phyloP scores from a whole-genome alignment of 2,797 vertebrate species.

The Zenarchopterus dispar region DNA sequence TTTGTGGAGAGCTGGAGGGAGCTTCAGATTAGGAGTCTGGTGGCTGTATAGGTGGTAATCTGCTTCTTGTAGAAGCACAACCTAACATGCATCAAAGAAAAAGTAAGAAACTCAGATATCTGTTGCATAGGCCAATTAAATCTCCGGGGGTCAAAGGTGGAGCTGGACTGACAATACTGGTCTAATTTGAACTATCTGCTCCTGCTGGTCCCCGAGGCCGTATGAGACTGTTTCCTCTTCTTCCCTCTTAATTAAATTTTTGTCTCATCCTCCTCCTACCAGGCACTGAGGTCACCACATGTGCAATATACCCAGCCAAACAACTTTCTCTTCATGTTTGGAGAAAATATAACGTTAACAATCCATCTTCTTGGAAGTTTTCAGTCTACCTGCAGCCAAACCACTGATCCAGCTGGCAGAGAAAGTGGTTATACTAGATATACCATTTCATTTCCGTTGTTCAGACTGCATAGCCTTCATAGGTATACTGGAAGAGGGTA shows the following conservation, averaged over 20 bases:
- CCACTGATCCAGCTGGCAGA: background rate
- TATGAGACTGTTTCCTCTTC: constrained; percentile 68
- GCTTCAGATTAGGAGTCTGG: constrained; percentile 31
- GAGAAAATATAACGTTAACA: background rate
- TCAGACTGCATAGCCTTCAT: too few species aligned
- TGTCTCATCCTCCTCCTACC: constrained; percentile 64
- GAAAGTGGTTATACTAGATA: background rate
- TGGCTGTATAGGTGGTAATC: constrained; percentile 12
- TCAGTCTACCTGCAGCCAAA: background rate
- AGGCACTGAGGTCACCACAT: constrained; percentile 62
- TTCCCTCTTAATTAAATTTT: constrained; percentile 67
- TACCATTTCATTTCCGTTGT: background rate
- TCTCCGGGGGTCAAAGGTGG: constrained; percentile 62
- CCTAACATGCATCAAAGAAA: background rate
- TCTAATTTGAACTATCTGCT: constrained; percentile 82
- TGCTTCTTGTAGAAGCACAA: background rate
- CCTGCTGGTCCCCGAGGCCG: constrained; percentile 61
- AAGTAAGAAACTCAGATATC: background rate
- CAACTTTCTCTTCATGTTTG: constrained; percentile 24
- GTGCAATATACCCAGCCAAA: constrained; percentile 21
- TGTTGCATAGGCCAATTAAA: constrained; percentile 31
- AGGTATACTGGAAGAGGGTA: background rate
- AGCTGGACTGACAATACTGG: constrained; percentile 49
- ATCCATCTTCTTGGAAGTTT: background rate
- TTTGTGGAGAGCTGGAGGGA: constrained; percentile 16